Base-by-base conservation (phyloP, 2,888 invertebrate species). In the Amiota minor region DNA sequence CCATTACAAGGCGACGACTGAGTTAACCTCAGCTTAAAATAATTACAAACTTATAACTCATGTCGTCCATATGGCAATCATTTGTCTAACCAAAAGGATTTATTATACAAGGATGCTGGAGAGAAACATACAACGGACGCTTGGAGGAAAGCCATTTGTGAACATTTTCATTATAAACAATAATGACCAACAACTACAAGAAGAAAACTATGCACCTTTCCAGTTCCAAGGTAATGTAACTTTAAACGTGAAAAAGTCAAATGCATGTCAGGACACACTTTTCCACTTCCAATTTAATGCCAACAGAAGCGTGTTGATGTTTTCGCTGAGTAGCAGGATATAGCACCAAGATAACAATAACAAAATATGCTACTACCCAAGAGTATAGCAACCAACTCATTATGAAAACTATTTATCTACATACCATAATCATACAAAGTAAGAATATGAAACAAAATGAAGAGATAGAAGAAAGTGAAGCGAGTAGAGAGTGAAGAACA, bases 41-140 rank as follows among this genome's bases (percentile, higher is more conserved):
- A 83, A 83, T 83, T 83, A 85, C 82, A 84, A 84, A 81, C 82
- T 86, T 83, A 83, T 83, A 86, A 86, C 79, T 83, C 81, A 84
- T 79, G 83, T 75, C 84, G 72, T 74, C 75, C 68, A 75, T 72
- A 16, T 49, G 45, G 20, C 56, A 9, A 70, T 59, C 59, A 14
- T 56, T 56, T 59, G 18, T 59, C 59, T 53, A 35, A 6, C 12
- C 16, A 53, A n/a, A 16, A 59, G 11, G n/a, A 20, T 59, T 16
- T 20, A 16, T 59, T 59, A 59, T 18, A 20, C 18, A 59, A 59
- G 59, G 18, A 20, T 35, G 35, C 35, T 35, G 6, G 2, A 35
- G 2, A 35, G 35, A 35, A 35, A 8, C 2, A 35, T n/a, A 35
- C 35, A 35, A 35, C 35, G 6, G 0, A 35, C 2, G 35, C 35